A percentile compares a stretch with the other conserved stretches of the same genome.
phyloP scores from a whole-genome alignment of 2,113 vertebrate genomes.

The Atlantisia rogersi region DNA sequence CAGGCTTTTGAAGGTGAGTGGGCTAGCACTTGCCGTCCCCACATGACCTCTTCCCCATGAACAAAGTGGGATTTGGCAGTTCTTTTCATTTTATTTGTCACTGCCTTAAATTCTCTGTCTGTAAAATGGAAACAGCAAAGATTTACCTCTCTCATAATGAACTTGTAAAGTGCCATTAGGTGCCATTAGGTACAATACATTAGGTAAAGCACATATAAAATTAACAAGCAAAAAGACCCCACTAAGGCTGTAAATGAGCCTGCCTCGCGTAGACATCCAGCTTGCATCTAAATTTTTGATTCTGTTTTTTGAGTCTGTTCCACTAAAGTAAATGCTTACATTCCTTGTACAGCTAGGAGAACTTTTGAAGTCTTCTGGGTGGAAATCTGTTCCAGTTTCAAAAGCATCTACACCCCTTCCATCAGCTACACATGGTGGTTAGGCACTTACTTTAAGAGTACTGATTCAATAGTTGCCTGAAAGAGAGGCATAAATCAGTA shows the following conservation, averaged over 20 bases:
- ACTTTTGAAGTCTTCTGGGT: not conserved
- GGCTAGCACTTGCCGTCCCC: not conserved
- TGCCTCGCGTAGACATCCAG: not conserved
- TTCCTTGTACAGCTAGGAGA: not conserved
- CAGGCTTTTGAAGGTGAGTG: slow-evolving; percentile 72
- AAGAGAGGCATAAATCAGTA: not conserved
- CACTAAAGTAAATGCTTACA: fast-evolving
- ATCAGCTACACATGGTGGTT: not conserved
- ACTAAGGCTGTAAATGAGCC: not conserved
- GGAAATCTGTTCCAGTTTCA: not conserved
- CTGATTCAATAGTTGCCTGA: not conserved
- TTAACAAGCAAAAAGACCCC: not conserved
- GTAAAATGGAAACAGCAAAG: not conserved
- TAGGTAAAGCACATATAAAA: not conserved
- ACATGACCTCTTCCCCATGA: not conserved
- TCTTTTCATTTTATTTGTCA: not conserved
- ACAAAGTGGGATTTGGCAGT: not conserved
- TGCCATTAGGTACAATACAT: not conserved
- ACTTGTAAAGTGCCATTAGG: not conserved
- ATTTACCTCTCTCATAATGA: not conserved
- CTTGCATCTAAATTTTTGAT: not conserved
- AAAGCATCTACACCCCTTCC: not conserved
- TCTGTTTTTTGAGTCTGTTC: not conserved
- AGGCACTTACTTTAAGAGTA: not conserved
- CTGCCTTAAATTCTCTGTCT: not conserved